Conservation (phyloP, 2,113 vertebrate genomes). For the Fukomys damarensis region DNA sequence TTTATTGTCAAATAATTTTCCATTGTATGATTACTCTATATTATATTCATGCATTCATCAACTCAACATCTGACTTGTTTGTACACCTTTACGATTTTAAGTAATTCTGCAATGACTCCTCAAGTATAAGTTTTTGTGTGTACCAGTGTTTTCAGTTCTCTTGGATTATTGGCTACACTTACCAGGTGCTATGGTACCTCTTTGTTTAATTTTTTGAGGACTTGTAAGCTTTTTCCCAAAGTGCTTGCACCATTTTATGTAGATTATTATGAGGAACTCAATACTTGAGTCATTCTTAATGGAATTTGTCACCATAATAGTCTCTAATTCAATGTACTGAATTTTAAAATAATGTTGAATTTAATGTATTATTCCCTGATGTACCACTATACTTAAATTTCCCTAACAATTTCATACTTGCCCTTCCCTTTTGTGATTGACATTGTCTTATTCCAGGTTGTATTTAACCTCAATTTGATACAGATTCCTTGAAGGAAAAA, state of each 20-base stretch:
- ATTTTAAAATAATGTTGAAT: constrained; percentile 34
- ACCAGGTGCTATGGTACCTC: background rate
- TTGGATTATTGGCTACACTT: background rate
- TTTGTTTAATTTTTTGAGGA: constrained; percentile 5
- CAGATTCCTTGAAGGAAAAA: background rate
- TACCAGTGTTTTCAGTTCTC: background rate
- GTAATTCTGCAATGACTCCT: background rate
- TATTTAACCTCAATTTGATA: background rate
- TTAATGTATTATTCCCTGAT: background rate
- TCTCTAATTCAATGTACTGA: background rate
- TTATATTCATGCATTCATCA: background rate
- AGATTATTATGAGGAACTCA: constrained; percentile 15
- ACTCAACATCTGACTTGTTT: background rate
- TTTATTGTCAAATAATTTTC: constrained; percentile 9
- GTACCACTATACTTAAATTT: background rate
- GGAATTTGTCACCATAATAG: background rate
- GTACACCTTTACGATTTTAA: background rate
- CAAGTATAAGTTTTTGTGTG: background rate
- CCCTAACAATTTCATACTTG: background rate
- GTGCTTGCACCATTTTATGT: background rate
- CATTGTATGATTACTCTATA: background rate
- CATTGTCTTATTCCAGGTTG: background rate
- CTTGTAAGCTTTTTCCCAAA: background rate
- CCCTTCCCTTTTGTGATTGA: background rate
- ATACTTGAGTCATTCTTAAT: background rate